These are phyloP conservation scores for Lochmaea capreae DNA, from an alignment of 2,888 invertebrate species.

Conservation along the genomic window DNA sequence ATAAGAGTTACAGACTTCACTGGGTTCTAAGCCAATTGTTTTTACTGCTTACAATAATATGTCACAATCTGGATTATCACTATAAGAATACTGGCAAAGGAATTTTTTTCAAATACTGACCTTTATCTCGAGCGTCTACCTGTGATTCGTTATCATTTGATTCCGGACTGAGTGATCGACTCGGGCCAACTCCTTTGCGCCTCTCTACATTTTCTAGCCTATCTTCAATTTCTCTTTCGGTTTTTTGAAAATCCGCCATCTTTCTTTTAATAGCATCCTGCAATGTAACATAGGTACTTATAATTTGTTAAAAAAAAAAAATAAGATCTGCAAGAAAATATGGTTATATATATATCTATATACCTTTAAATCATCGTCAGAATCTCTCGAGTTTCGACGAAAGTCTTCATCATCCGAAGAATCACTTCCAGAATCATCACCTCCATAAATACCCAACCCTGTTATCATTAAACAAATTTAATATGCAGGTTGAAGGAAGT, in stretches of 20 bases:
- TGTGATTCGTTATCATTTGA: constrained; percentile 65
- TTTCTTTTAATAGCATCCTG: constrained; percentile 70
- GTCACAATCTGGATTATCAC: constrained; percentile 19
- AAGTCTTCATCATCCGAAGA: constrained; percentile 66
- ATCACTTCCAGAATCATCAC: constrained; percentile 73
- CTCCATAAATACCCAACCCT: constrained; percentile 89
- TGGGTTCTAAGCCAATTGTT: constrained; percentile 27
- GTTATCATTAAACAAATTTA: constrained; percentile 29
- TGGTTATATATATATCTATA: constrained; percentile 16
- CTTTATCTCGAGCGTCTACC: constrained; percentile 62
- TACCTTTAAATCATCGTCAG: constrained; percentile 81
- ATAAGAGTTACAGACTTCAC: constrained; percentile 22
- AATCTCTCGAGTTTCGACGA: constrained; percentile 59
- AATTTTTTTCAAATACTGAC: constrained; percentile 57
- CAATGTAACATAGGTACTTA: not conserved
- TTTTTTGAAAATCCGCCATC: constrained; percentile 77
- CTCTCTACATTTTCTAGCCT: constrained; percentile 74
- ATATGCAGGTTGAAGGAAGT: not conserved
- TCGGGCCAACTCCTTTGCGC: constrained; percentile 62
- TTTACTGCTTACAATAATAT: constrained; percentile 20
- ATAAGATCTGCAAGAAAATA: not conserved
- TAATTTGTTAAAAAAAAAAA: not conserved
- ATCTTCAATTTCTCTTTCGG: constrained; percentile 82
- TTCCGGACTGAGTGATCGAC: constrained; percentile 63
- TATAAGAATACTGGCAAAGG: constrained; percentile 11